Percentiles rank a stretch among this genome's conserved stretches.
phyloP scores from a whole-genome alignment of 2,888 invertebrate genomes.

The Dolomedes plantarius region DNA sequence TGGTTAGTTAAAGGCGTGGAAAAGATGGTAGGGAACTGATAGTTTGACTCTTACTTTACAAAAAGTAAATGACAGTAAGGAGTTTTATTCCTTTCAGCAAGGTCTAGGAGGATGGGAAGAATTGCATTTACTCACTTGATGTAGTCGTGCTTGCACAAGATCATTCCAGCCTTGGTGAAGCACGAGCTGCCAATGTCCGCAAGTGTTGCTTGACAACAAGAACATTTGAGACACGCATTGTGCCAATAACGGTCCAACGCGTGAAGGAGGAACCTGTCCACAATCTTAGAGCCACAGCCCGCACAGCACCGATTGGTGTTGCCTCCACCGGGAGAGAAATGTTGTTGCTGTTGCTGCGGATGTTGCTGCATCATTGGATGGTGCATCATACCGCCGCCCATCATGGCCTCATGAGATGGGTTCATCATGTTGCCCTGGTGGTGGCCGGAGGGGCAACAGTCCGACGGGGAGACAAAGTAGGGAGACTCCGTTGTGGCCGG shows the following conservation, averaged over 20 bases:
- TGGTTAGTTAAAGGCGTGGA: too few relatives aligned
- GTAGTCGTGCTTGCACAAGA: conserved; percentile 96
- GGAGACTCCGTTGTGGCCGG: conserved; percentile 66
- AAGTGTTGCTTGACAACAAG: conserved; percentile 90
- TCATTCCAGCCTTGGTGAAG: conserved; percentile 94
- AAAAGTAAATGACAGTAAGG: too few relatives aligned
- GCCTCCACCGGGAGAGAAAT: conserved; percentile 20
- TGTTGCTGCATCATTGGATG: conserved; percentile 39
- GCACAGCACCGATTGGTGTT: conserved; percentile 58
- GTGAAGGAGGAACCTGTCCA: conserved; percentile 89
- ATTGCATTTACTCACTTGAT: conserved; percentile 84
- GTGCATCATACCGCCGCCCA: conserved; percentile 53
- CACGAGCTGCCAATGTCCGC: conserved; percentile 94
- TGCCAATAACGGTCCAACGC: conserved; percentile 97
- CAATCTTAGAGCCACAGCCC: conserved; percentile 70
- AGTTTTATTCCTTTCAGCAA: too few relatives aligned
- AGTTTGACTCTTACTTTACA: too few relatives aligned
- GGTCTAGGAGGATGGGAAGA: too few relatives aligned
- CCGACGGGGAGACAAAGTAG: conserved; percentile 52
- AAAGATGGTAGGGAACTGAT: too few relatives aligned
- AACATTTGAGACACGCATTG: conserved; percentile 95
- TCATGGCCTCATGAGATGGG: conserved; percentile 56
- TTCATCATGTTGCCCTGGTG: conserved; percentile 57
- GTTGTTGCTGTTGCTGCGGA: conserved; percentile 56
- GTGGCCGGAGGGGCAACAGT: conserved; percentile 66